Percentiles rank a stretch among this genome's conserved stretches.
Evolutionary conservation across 2,113 vertebrate genomes (phyloP).

Genomic region (Pampusana beccarii): DNA sequence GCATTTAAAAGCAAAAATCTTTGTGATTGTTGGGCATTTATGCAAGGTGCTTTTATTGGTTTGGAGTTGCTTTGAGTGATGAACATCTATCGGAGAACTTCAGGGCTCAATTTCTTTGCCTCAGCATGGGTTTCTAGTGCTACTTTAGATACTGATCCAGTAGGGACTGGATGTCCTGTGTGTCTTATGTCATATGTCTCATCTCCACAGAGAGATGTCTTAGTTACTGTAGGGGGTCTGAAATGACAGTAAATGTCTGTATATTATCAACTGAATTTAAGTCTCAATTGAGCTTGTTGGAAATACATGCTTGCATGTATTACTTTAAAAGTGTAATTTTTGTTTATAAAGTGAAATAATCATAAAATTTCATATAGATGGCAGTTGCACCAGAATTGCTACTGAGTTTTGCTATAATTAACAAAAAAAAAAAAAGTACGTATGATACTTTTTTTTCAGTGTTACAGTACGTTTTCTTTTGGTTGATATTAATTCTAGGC

Average conservation of each 20-base stretch:
- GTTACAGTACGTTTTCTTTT: background rate
- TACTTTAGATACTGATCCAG: background rate
- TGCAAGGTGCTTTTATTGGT: background rate
- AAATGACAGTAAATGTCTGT: background rate
- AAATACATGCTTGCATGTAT: background rate
- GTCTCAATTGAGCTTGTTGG: background rate
- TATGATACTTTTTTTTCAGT: background rate
- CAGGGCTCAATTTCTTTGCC: background rate
- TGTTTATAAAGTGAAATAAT: background rate
- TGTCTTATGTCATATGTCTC: background rate
- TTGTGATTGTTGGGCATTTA: background rate
- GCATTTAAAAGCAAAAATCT: background rate
- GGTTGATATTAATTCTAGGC: background rate
- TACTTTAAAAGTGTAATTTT: background rate
- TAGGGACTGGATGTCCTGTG: background rate
- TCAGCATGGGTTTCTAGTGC: background rate
- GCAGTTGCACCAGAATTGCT: background rate
- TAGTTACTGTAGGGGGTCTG: background rate
- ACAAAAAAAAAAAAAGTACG: background rate
- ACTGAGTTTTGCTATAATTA: background rate
- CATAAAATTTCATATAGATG: accelerated
- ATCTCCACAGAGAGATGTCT: background rate
- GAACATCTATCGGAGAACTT: background rate
- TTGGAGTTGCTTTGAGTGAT: background rate
- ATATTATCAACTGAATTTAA: background rate